Evolutionary conservation across 1,140 invertebrate species (phyloP).

Genomic region (Globodera rostochiensis): DNA sequence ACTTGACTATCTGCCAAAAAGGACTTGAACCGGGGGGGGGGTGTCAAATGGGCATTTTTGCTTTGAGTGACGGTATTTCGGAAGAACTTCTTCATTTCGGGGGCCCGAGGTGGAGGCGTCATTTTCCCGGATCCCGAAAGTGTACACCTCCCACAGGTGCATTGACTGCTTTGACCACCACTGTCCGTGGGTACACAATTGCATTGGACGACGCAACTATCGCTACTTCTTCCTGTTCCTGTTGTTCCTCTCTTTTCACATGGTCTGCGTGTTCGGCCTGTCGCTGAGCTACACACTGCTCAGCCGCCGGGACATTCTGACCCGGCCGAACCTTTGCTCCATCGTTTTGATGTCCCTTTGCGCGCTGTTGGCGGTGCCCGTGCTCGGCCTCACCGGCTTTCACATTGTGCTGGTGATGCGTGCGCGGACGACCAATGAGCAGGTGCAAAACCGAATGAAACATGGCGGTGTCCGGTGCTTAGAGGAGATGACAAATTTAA

Average conservation of each 20-base stretch:
- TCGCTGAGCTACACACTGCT: constrained; percentile 84
- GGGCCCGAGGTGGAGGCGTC: not conserved
- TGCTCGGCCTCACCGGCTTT: constrained; percentile 94
- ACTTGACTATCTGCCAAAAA: not conserved
- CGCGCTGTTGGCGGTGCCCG: constrained; percentile 87
- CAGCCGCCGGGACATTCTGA: constrained; percentile 62
- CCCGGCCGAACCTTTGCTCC: constrained; percentile 64
- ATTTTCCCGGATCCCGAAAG: constrained; percentile 6
- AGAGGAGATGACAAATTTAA: not conserved
- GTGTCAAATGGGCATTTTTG: too few relatives aligned
- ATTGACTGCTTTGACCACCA: constrained; percentile 99
- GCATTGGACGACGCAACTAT: constrained; percentile 97
- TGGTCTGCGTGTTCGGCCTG: constrained; percentile 84
- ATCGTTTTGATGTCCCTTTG: constrained; percentile 90
- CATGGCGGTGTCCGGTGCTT: too few relatives aligned
- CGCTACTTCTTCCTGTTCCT: constrained; percentile 98
- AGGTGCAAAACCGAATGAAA: constrained; percentile 69
- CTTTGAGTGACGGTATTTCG: too few relatives aligned
- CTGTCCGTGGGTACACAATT: constrained; percentile 99
- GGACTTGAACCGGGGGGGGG: too few relatives aligned
- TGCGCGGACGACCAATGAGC: constrained; percentile 99
- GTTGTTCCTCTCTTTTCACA: constrained; percentile 90
- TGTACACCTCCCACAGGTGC: constrained; percentile 55
- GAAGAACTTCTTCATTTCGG: too few relatives aligned
- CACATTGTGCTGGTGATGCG: constrained; percentile 92